Percentiles rank a stretch among this genome's conserved stretches.
Evolutionary conservation across 2,888 invertebrate species (phyloP).

Genomic region (Augochlorella aurata): DNA sequence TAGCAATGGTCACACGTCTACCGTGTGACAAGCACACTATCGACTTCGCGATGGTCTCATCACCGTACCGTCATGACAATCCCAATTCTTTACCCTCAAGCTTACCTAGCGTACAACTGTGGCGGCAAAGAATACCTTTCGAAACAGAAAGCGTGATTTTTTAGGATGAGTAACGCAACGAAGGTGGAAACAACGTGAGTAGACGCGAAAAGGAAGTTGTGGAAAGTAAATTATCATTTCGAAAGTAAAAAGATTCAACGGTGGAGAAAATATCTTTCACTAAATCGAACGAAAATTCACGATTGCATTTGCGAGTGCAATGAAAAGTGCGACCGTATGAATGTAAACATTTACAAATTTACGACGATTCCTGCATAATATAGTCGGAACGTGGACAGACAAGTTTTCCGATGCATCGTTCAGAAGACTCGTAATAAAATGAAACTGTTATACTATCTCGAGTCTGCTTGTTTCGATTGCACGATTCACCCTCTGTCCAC

Average conservation of each 20-base stretch:
- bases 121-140: conserved; percentile 26
- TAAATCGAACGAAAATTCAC: too few species aligned
- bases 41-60: background rate
- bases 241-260: background rate
- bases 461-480: background rate
- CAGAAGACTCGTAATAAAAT: background rate
- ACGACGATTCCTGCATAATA: background rate
- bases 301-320: background rate
- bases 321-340: background rate
- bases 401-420: background rate
- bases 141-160: conserved; percentile 37
- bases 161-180: background rate
- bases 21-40: background rate
- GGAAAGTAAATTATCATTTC: too few species aligned
- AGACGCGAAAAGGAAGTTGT: background rate
- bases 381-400: background rate
- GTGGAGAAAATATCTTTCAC: background rate
- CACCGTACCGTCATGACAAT: background rate
- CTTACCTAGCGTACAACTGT: conserved; percentile 32
- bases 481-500: conserved; percentile 13
- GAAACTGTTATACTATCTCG: background rate
- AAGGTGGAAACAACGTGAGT: background rate
- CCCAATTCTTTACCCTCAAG: conserved; percentile 65
- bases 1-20: background rate
- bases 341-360: background rate